Evolutionary conservation across 2,113 vertebrate genomes (phyloP), one percentile per base, ranked within the genome.

Genomic region (Datnioides undecimradiatus): DNA sequence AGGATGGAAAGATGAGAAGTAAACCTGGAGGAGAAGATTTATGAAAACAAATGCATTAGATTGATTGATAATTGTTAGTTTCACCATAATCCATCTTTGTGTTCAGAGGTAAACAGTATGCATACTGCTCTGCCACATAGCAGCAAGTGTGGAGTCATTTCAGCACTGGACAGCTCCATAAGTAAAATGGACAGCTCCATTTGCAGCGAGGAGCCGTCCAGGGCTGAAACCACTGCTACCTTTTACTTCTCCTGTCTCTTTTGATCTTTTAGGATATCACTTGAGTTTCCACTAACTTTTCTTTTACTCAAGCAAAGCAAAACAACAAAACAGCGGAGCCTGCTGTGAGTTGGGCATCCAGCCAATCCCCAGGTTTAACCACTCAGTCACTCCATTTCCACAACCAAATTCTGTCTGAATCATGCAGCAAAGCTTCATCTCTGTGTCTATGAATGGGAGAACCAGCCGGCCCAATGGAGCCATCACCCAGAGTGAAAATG

Each of bases 401-500:
- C 63, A 52, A 54, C 67, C 38, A 67, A 64, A 67, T 38, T 34
- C 19, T 36, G 62, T 59, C 66, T 79, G 76, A 87, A 82, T 82
- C 64, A 59, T 75, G 73, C 59, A 73, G 65, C 23, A 52, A 57
- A 81, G 63, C 73, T 81, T 84, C 57, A 45, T 60, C 71, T 67
- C 49, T 52, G 66, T 75, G 76, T 62, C 76, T 86, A 43, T 90
- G 90, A 93, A 93, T 92, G 85, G 80, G 76, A 79, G 54, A 63
- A 48, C 67, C 78, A 88, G 59, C n/a, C 52, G 31, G 54, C 79
- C 85, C 80, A 77, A 57, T 84, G 79, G 69, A 88, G 79, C 76
- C 77, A 88, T 84, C 76, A 86, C 23, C 82, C 36, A 55, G 31
- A 82, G 75, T 46, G 80, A 49, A 72, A 65, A 73, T 29, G 73